Percentiles rank a stretch among this genome's conserved stretches.
phyloP scores from a whole-genome alignment of 2,888 invertebrate species.

The Lithophane semibrunnea region DNA sequence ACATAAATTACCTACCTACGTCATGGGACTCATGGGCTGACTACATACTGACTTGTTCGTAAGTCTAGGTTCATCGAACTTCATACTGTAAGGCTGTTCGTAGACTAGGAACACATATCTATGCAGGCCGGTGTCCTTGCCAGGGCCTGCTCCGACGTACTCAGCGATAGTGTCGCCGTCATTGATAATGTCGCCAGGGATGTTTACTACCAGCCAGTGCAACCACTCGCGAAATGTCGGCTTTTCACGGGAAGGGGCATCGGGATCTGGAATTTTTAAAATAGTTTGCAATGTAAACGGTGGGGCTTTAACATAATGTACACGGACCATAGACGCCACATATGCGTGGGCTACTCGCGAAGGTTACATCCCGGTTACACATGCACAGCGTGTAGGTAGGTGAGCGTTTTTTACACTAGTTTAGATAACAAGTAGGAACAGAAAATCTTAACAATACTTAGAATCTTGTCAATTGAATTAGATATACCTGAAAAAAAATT shows the following conservation, averaged over 20 bases:
- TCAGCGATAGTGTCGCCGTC: conserved; percentile 47
- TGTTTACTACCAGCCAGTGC: conserved; percentile 68
- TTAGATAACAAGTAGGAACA: not conserved
- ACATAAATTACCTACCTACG: not conserved
- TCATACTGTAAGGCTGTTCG: conserved; percentile 91
- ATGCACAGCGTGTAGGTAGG: not conserved
- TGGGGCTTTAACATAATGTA: too few relatives aligned
- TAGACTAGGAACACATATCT: conserved; percentile 94
- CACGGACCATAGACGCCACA: not conserved
- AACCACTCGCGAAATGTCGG: conserved; percentile 54
- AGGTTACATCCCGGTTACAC: not conserved
- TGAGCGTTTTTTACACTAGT: not conserved
- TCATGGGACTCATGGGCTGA: not conserved
- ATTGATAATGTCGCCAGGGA: conserved; percentile 34
- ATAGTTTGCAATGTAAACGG: too few relatives aligned
- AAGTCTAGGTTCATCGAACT: conserved; percentile 87
- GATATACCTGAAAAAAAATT: too few relatives aligned
- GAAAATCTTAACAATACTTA: not conserved
- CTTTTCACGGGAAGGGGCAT: conserved; percentile 55
- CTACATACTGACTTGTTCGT: conserved; percentile 84
- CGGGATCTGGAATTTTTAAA: conserved; percentile 27
- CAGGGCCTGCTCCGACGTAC: conserved; percentile 86
- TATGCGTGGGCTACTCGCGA: not conserved
- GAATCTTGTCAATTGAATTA: too few relatives aligned
- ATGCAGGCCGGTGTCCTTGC: conserved; percentile 92